Conservation (phyloP, 2,113 vertebrate genomes). For the Bufo gargarizans region DNA sequence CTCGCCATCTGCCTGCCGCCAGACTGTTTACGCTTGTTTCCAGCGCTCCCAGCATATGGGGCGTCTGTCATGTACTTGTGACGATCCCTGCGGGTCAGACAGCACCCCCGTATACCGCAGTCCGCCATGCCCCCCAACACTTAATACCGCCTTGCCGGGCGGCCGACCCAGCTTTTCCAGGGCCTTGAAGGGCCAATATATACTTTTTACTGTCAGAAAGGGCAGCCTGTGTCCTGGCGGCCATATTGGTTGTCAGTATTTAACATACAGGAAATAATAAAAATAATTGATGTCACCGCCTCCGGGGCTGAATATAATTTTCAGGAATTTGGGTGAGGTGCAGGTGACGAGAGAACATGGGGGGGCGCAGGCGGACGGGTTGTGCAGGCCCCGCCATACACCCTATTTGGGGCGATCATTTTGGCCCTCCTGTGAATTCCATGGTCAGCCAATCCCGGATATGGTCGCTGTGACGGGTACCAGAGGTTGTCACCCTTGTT, state of each 20-base stretch:
- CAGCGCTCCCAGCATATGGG: not conserved
- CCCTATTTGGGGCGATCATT: not conserved
- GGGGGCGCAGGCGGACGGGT: not conserved
- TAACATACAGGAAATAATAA: slow-evolving; percentile 14
- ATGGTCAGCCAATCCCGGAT: too few relatives aligned
- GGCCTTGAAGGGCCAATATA: not conserved
- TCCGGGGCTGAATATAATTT: not conserved
- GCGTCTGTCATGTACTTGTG: not conserved
- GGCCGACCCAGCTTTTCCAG: not conserved
- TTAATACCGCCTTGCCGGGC: too few relatives aligned
- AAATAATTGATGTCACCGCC: not conserved
- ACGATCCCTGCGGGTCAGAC: not conserved
- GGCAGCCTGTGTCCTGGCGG: not conserved
- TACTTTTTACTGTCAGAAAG: too few relatives aligned
- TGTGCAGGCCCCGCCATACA: not conserved
- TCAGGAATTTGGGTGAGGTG: not conserved
- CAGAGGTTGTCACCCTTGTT: too few relatives aligned
- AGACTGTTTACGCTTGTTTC: slow-evolving; percentile 18
- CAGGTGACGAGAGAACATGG: not conserved
- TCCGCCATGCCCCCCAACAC: too few relatives aligned
- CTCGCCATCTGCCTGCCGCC: not conserved
- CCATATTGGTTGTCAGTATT: not conserved
- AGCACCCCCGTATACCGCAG: too few relatives aligned
- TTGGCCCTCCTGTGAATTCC: too few relatives aligned
- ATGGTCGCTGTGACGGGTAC: too few relatives aligned